These are phyloP conservation scores for Eumerus sabulonum DNA, from an alignment of 2,888 invertebrate species.

Conservation along the genomic window DNA sequence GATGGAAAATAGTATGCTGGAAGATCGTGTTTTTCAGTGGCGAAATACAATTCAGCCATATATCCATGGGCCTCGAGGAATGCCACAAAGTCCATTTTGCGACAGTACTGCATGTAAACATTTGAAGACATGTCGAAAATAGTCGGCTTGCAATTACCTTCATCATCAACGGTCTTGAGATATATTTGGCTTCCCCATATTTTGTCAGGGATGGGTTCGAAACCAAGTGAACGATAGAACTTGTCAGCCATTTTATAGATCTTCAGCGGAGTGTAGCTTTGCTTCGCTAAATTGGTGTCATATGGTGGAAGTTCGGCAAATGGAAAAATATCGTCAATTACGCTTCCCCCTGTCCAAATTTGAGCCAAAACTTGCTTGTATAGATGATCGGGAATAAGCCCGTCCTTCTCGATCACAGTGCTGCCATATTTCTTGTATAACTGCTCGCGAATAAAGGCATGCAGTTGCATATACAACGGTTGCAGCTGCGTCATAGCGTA, in stretches of 20 bases:
- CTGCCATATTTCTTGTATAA: no score
- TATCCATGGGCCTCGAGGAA: slow-evolving; percentile 76
- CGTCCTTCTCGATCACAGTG: no score
- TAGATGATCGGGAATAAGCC: no score
- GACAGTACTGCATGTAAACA: slow-evolving; percentile 74
- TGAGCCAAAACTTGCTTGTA: no score
- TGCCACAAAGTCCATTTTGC: slow-evolving; percentile 75
- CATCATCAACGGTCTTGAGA: not conserved
- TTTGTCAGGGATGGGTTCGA: slow-evolving; percentile 16
- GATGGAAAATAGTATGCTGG: slow-evolving; percentile 75
- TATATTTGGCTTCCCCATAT: not conserved
- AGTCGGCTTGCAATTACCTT: slow-evolving; percentile 11
- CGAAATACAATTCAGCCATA: slow-evolving; percentile 74
- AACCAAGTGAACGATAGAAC: slow-evolving; percentile 41
- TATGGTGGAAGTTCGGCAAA: no score
- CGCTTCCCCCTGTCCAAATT: no score
- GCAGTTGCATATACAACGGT: no score
- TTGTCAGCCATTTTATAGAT: slow-evolving; percentile 22
- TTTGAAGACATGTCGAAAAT: slow-evolving; percentile 2
- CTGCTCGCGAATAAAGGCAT: no score
- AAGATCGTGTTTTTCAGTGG: slow-evolving; percentile 72
- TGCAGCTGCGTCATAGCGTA: no score
- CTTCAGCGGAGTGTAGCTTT: not conserved
- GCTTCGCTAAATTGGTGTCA: no score
- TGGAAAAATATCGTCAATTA: no score